These are phyloP conservation scores for Tragulus kanchil DNA, from an alignment of 2,113 vertebrate genomes.

Conservation along the genomic window DNA sequence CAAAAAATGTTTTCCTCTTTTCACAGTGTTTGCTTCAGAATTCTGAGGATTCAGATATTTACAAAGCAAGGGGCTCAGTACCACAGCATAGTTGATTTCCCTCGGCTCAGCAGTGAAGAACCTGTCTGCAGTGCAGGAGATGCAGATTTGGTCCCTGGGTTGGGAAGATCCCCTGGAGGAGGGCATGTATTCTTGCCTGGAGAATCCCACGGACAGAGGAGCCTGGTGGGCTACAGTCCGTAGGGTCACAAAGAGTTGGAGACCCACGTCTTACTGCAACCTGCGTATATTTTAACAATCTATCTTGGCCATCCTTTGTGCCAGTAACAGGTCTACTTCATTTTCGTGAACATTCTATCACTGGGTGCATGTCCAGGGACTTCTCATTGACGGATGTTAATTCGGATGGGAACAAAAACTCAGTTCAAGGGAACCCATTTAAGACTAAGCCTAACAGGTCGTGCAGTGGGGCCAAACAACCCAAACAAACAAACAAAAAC, in stretches of 20 bases:
- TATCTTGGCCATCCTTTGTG: neutral
- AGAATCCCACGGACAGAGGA: too few species aligned
- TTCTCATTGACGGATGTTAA: neutral
- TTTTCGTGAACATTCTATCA: too few species aligned
- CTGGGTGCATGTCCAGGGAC: neutral
- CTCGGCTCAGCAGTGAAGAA: too few species aligned
- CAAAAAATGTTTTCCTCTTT: neutral
- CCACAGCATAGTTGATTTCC: neutral
- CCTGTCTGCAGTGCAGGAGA: too few species aligned
- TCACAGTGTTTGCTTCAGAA: rapidly evolving
- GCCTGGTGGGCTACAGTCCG: too few species aligned
- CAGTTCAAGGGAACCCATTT: neutral
- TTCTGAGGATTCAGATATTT: neutral
- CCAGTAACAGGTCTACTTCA: neutral
- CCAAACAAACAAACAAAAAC: neutral
- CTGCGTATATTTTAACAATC: neutral
- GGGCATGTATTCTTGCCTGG: too few species aligned
- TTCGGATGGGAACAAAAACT: neutral
- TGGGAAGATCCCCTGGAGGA: too few species aligned
- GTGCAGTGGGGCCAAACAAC: neutral
- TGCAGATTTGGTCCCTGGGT: too few species aligned
- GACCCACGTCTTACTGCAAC: neutral
- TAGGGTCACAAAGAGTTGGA: too few species aligned
- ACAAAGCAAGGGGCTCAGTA: neutral
- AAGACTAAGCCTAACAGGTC: neutral